Evolutionary conservation across 2,797 vertebrate species (phyloP).

Genomic region (Pseudochirops corinnae): DNA sequence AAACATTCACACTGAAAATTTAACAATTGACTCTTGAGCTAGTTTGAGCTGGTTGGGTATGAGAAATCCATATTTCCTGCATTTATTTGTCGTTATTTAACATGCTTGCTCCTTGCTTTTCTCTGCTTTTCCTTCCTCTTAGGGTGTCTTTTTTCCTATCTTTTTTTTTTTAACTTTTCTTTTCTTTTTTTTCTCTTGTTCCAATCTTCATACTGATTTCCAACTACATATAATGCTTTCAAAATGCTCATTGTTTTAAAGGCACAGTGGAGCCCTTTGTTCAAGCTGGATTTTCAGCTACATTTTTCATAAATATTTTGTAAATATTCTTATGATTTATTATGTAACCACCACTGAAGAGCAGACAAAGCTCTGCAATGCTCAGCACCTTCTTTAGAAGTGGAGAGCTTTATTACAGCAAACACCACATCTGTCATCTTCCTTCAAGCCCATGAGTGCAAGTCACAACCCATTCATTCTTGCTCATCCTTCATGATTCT

Average conservation of each 20-base stretch:
- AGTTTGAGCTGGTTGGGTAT: neutral
- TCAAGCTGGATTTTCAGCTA: slow-evolving; percentile 4
- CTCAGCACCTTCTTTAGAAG: neutral
- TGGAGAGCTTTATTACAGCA: neutral
- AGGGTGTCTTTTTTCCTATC: slow-evolving; percentile 5
- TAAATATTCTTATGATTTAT: neutral
- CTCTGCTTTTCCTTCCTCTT: slow-evolving; percentile 12
- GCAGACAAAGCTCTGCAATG: neutral
- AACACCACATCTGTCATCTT: neutral
- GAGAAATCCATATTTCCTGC: slow-evolving; percentile 50
- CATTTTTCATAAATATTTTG: slow-evolving; percentile 24
- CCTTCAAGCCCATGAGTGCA: neutral
- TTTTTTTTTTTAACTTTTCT: neutral
- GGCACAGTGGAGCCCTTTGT: slow-evolving; percentile 2
- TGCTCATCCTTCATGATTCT: neutral
- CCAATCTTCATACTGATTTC: neutral
- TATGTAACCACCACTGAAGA: neutral
- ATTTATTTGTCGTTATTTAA: neutral
- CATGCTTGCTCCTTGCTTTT: neutral
- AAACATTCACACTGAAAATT: neutral
- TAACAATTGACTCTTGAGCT: neutral
- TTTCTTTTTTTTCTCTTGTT: slow-evolving; percentile 18
- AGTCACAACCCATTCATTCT: neutral
- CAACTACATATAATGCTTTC: slow-evolving; percentile 4
- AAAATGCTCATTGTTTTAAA: slow-evolving; percentile 28